Base-by-base conservation (phyloP, 2,113 vertebrate genomes). In the Noctilio leporinus region DNA sequence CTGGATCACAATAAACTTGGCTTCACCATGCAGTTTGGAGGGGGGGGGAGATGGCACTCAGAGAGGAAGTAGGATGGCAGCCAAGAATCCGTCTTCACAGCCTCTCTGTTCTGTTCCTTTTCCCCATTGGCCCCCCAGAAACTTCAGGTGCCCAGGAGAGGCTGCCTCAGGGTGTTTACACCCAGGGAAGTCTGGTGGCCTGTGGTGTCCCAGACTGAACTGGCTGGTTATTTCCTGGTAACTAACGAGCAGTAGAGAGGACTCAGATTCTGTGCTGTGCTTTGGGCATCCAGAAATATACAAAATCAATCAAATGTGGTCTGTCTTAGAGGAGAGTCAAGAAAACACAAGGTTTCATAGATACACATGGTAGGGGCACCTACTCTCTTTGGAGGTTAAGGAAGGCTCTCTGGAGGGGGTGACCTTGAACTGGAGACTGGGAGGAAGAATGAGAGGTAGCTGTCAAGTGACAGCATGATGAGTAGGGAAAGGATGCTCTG, bases 171-270 rank as follows among this genome's bases (percentile, higher is more conserved):
- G 22, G 67, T n/a, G 10, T 51, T 86, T 1, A 20, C 19, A 7
- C 67, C 38, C 2, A 4, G 22, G 26, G 10, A 38, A 35, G 4
- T 47, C 67, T 86, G 38, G n/a, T 33, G 0, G 0, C 40, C 4
- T 0, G 0, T 49, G 40, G 43, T 4, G 30, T 30, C 30, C 1
- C 72, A 75, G 40, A 17, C 15, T 2, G 30, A 51, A 62, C 49
- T 5, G 35, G 49, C 43, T 76, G 35, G 24, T 83, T 59, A 53
- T 28, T 22, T 10, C 26, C 17, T 1, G 19, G 59, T 33, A 45
- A 47, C 51, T 38, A 38, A 38, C 24, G 53, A 64, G 24, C 28
- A 33, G 35, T 10, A 6, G 2, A 55, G 89, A 59, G 28, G 20
- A 30, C 53, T 78, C 16, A 2, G 47, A 16, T 6, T 55, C 24